Evolutionary conservation across 2,113 vertebrate genomes (phyloP).

Genomic region (Platysternon megacephalum): DNA sequence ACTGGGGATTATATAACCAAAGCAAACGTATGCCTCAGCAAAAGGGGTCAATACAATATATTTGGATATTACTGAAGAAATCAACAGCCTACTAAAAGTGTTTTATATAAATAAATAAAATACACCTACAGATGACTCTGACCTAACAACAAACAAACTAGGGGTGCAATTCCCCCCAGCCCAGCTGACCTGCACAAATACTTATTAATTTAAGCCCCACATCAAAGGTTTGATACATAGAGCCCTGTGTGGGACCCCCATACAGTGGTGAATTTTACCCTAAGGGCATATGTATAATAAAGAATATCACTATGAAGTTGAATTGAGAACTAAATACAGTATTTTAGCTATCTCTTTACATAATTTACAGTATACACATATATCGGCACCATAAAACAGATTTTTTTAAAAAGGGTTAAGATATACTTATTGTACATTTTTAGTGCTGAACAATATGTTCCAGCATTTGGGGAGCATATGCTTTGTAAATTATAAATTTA

Average conservation of each 20-base stretch:
- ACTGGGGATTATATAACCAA: not conserved
- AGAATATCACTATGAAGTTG: not conserved
- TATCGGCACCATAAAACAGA: slow-evolving; percentile 37
- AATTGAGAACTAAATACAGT: slow-evolving; percentile 32
- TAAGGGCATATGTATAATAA: not conserved
- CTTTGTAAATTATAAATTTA: slow-evolving; percentile 33
- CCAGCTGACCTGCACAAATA: not conserved
- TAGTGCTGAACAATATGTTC: slow-evolving; percentile 17
- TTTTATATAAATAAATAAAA: not conserved
- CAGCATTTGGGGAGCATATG: slow-evolving; percentile 3
- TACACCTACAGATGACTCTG: not conserved
- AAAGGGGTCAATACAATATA: not conserved
- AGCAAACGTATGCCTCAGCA: not conserved
- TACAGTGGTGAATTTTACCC: slow-evolving; percentile 37
- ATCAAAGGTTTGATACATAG: slow-evolving; percentile 57
- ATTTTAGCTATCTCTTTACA: slow-evolving; percentile 3
- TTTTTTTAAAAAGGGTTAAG: not conserved
- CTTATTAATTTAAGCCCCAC: not conserved
- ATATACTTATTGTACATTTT: not conserved
- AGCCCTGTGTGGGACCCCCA: slow-evolving; percentile 50
- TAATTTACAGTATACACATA: slow-evolving; percentile 44
- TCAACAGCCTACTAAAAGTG: not conserved
- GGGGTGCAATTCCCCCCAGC: not conserved
- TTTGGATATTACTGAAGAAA: not conserved
- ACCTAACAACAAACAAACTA: not conserved